Conservation (phyloP, 2,797 vertebrate genomes). For the Macrochelys suwanniensis region DNA sequence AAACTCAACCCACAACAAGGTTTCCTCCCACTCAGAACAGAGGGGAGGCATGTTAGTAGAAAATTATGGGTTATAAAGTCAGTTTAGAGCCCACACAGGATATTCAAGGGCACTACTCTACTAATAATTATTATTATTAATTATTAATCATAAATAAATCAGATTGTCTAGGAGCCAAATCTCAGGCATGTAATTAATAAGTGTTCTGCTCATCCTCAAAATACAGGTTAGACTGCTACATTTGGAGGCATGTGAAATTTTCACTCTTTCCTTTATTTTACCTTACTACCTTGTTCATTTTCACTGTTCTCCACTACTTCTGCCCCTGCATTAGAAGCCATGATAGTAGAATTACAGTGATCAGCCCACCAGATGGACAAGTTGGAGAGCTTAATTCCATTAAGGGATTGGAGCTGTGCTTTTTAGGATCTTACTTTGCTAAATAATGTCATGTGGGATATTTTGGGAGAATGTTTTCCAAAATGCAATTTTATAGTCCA, state of each 20-base stretch:
- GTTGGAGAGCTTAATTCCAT: background rate
- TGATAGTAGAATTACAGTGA: background rate
- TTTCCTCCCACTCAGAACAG: background rate
- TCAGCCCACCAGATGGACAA: background rate
- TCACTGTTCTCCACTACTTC: background rate
- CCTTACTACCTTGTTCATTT: background rate
- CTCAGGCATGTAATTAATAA: background rate
- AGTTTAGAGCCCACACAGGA: background rate
- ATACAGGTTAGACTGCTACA: background rate
- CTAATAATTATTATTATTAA: background rate
- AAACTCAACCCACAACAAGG: background rate
- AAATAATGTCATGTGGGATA: background rate
- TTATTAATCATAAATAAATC: background rate
- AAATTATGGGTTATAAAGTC: background rate
- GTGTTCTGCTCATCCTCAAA: background rate
- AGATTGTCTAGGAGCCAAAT: background rate
- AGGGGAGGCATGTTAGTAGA: background rate
- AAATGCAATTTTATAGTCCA: constrained; percentile 31
- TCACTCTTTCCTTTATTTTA: constrained; percentile 13
- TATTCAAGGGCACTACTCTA: background rate
- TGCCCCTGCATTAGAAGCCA: background rate
- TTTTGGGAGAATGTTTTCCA: constrained; percentile 53
- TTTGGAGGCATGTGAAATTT: background rate
- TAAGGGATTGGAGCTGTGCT: rapidly evolving
- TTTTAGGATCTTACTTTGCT: constrained; percentile 31